Evolutionary conservation across 2,888 invertebrate species (phyloP), one percentile per base, ranked within the genome.

Genomic region (Cenopis cana): DNA sequence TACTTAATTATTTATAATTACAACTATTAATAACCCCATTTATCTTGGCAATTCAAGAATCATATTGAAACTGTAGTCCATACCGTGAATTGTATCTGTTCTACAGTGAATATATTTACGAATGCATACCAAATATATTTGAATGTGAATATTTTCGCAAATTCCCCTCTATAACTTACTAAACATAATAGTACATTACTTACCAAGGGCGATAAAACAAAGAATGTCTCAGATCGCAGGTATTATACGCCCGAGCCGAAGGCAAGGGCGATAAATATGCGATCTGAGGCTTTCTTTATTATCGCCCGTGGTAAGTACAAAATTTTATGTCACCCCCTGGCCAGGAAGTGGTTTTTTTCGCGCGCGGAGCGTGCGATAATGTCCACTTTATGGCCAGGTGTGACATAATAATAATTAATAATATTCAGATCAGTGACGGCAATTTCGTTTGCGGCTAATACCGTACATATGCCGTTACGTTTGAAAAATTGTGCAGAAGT

Each of bases 131-230:
- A 55, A n/a, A 8, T 55, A 55, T 33, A 29, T 29, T 29, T n/a
- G n/a, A 55, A 49, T 57, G 49, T 49, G 55, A 24, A 60, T 60
- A 66, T 67, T 61, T 38, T 71, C 60, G 66, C 66, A 60, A 49
- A 66, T 60, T 66, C 59, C 70, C 71, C 61, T 71, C 29, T 33
- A 11, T 60, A 38, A 61, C 61, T 56, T 71, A 60, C 67, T 56
- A 4, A 60, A 29, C 46, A 46, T 54, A 55, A 20, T 57, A n/a
- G n/a, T n/a, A n/a, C n/a, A n/a, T n/a, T n/a, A n/a, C n/a, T n/a
- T n/a, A n/a, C n/a, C n/a, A n/a, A n/a, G n/a, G n/a, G n/a, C n/a
- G n/a, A n/a, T n/a, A n/a, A n/a, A n/a, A n/a, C n/a, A n/a, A n/a
- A n/a, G n/a, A n/a, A n/a, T n/a, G n/a, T n/a, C n/a, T n/a, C n/a